Evolutionary conservation across 1,140 invertebrate genomes (phyloP), one percentile per base, ranked within the genome.

Genomic region (Tetramorium simillimum): DNA sequence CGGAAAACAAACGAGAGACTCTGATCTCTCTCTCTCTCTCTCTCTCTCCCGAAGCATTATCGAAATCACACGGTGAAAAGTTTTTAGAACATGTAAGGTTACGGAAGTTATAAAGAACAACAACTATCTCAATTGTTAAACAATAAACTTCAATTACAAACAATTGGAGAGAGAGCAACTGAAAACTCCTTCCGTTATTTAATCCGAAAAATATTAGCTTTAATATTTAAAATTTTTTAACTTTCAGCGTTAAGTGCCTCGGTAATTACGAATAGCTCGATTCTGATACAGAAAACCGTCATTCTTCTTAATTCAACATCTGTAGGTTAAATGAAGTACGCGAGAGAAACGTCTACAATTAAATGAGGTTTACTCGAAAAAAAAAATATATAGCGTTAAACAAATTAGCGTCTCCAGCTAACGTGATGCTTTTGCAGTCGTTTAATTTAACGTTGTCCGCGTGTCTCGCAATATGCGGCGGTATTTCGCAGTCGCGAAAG

Each of bases 401-500:
- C 21, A 58, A 73, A 82, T 82, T 82, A 82, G 73, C 40, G 18
- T 72, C 18, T 28, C n/a, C 76, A 24, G 24, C 18, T 76, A 21
- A 69, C 62, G 43, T 16, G 14, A 69, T 40, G 49, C 63, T 81
- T 70, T 81, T n/a, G 18, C 53, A 49, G 40, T 84, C 80, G 49
- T 81, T 81, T 58, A 81, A 81, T 81, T 72, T 72, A 81, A 63
- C 80, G 67, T 82, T 69, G 56, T 49, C 65, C 63, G 16, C 33
- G 18, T 51, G 33, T 14, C 73, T 69, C 58, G 81, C 88, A 78
- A 86, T 88, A 78, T 77, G 62, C 89, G 77, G 33, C 76, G 40
- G 56, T 75, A 72, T 87, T 88, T 85, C 72, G 49, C 76, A 69
- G 81, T 88, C 69, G 60, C 70, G 9, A 86, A 86, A 81, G 85